Percentiles rank a stretch among this genome's conserved stretches.
Conservation (phyloP, 2,797 vertebrate genomes). For the Centroberyx gerrardi region DNA sequence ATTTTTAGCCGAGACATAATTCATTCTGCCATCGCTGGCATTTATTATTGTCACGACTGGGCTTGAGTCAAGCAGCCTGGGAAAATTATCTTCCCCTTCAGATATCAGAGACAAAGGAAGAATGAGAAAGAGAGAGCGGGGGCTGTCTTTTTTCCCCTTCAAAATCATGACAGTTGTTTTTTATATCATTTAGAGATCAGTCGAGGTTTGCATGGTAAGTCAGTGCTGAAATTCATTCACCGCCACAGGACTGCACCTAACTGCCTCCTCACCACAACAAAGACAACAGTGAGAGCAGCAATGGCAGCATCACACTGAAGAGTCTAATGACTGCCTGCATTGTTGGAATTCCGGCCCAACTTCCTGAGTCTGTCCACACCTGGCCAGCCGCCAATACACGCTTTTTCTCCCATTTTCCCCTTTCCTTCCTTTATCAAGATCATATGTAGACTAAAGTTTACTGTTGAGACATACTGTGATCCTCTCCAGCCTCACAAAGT, state of each 20-base stretch:
- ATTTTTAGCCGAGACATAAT: slow-evolving; percentile 76
- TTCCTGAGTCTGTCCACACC: slow-evolving; percentile 85
- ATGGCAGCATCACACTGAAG: slow-evolving; percentile 72
- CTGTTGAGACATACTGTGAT: slow-evolving; percentile 62
- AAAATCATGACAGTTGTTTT: slow-evolving; percentile 37
- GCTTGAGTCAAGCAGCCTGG: slow-evolving; percentile 62
- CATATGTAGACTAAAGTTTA: slow-evolving; percentile 69
- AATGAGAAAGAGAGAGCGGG: slow-evolving; percentile 2
- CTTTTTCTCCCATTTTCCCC: slow-evolving; percentile 59
- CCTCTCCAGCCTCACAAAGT: slow-evolving; percentile 46
- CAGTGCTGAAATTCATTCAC: slow-evolving; percentile 47
- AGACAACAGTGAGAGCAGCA: slow-evolving; percentile 66
- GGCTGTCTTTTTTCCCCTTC: slow-evolving; percentile 1
- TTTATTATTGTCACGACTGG: slow-evolving; percentile 73
- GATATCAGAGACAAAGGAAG: slow-evolving; percentile 26
- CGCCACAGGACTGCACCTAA: slow-evolving; percentile 50
- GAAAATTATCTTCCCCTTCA: slow-evolving; percentile 63
- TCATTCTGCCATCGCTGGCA: slow-evolving; percentile 68
- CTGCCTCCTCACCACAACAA: slow-evolving; percentile 58
- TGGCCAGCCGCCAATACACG: slow-evolving; percentile 77
- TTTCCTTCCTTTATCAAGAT: slow-evolving; percentile 74
- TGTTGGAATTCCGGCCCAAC: slow-evolving; percentile 87
- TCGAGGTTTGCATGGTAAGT: slow-evolving; percentile 32
- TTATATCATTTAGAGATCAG: slow-evolving; percentile 36
- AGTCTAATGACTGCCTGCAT: slow-evolving; percentile 83